Percentiles rank a stretch among this genome's conserved stretches.
These are phyloP conservation scores for Stichodactyla mertensii DNA, from an alignment of 64 coral and sea anemone species.

Conservation along the genomic window DNA sequence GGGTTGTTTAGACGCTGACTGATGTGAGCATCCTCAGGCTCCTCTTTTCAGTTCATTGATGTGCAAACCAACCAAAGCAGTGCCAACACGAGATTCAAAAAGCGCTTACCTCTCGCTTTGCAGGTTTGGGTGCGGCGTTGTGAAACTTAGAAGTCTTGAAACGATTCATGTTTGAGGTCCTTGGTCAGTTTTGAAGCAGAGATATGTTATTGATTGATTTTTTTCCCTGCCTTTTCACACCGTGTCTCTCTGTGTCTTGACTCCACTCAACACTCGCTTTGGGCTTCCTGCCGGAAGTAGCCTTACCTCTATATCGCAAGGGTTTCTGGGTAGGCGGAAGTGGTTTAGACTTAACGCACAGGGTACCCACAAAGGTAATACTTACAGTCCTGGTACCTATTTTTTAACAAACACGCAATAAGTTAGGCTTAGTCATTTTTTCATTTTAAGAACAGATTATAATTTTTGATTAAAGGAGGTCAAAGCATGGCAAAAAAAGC, in stretches of 20 bases:
- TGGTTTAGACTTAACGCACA: background rate
- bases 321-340: background rate
- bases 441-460: too few species aligned
- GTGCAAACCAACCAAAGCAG: too few species aligned
- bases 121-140: conserved; percentile 44
- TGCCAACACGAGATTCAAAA: background rate
- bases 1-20: background rate
- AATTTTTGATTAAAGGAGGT: too few species aligned
- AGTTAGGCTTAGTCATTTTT: too few species aligned
- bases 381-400: background rate
- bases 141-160: conserved; percentile 54
- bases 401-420: too few species aligned
- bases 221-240: background rate
- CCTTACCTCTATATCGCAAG: background rate
- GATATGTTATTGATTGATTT: background rate
- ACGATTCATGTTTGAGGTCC: conserved; percentile 33
- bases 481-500: too few species aligned
- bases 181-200: background rate
- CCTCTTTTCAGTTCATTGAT: too few species aligned
- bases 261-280: background rate
- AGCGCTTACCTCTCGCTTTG: conserved; percentile 37
- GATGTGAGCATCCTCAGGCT: too few species aligned
- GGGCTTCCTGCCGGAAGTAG: conserved; percentile 7
- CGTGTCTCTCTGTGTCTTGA: background rate
- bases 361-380: background rate